Evolutionary conservation across 2,888 invertebrate genomes (phyloP), one percentile per base, ranked within the genome.

Genomic region (Rhopalosiphum nymphaeae): DNA sequence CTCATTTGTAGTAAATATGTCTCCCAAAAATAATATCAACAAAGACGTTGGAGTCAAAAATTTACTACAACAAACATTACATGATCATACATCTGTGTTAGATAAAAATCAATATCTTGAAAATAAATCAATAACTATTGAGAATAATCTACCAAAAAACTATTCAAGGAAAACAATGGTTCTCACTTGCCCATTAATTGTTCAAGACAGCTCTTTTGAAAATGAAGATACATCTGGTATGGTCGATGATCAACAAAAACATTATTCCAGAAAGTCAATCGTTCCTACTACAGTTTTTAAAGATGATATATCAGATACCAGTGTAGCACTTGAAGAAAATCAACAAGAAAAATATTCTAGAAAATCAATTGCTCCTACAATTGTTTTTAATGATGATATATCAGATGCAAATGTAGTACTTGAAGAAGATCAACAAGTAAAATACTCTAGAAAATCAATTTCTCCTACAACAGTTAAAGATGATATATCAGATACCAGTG

Each of bases 81-180:
- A 85, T 36, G 36, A 11, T 61, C 36, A 61, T 49, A 49, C 92
- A 36, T 49, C 87, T 57, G 57, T 36, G 10, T 42, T 78, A 25
- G 85, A 92, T 29, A n/a, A 89, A 56, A 85, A 46, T 93, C 42
- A 93, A 36, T 93, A 36, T 89, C 13, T 53, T 56, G 84, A 89
- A 90, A 93, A 78, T 85, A 57, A 42, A 26, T 26, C 87, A 9
- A 16, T 87, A 53, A 13, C 56, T 36, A 9, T 78, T 84, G 44
- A 89, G 10, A 84, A 90, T 90, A 85, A 46, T 57, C 2, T 29
- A 78, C 56, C n/a, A 85, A 93, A 89, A 85, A 93, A 93, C 13
- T 85, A 89, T 85, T 93, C 89, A 53, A 93, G 93, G 13, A 89
- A 85, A 90, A 56, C 93, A 29, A 89, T 85, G 78, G 4, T 36